Base-by-base conservation (phyloP, 2,113 vertebrate species). In the Prunella fulvescens region DNA sequence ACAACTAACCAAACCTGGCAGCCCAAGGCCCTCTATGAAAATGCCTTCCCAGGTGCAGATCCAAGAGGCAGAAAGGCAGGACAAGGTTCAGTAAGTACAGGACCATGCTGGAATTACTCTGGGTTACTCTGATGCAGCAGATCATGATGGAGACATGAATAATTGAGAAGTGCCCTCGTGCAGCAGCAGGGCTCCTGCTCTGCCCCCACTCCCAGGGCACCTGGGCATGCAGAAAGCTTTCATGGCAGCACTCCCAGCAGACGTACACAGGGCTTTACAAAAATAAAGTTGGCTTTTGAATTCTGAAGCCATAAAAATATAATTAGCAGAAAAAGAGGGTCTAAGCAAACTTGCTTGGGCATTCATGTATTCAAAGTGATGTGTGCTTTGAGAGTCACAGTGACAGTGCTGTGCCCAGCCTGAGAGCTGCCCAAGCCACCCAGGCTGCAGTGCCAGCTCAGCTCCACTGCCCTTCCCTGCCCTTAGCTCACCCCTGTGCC, bases 301-400 rank as follows among this genome's bases (percentile, higher is more conserved):
- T 92, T 90, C 88, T 73, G 22, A 86, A 88, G 50, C 66, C 67
- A 88, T 86, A 73, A 83, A 93, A 95, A 80, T 33, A 53, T 70
- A 95, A 92, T 88, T 31, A 77, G 66, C 66, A 65, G 88, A 76
- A 94, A 80, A 94, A 77, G 66, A 85, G 58, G 25, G 14, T 70
- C 51, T 80, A 61, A 77, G 58, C 45, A 88, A 90, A 77, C 23
- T 42, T 92, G 67, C 48, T 66, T 61, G 66, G 82, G 28, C 85
- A 80, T 65, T 83, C 50, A 48, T 20, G 33, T 50, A 57, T 54
- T 73, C 80, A 42, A 66, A 91, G 19, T 10, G 65, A 18, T 14
- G 73, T 37, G 61, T 39, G 40, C 37, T 25, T 3, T 7, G 65
- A 67, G 69, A 70, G 44, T 8, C 73, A 48, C 57, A 65, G 60